Evolutionary conservation across 2,888 invertebrate genomes (phyloP).

Genomic region (Drosophila hamatofila): DNA sequence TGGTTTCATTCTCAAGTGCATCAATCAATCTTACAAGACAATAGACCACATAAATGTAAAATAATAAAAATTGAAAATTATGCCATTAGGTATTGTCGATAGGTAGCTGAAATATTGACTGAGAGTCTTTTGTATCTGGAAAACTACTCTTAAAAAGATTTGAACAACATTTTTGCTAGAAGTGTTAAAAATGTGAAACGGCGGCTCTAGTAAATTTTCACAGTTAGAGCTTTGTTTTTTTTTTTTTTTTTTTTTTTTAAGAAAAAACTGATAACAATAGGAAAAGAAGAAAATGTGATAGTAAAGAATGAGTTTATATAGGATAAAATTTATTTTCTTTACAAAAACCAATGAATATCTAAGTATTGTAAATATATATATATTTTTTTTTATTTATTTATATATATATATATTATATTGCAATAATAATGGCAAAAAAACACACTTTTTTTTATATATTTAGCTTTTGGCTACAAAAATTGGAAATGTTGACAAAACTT

Average conservation of each 20-base stretch:
- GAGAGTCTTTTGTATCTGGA: constrained; percentile 17
- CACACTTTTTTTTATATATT: too few relatives aligned
- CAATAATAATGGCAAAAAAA: too few relatives aligned
- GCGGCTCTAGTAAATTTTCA: neutral
- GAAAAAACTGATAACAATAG: neutral
- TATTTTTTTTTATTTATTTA: neutral
- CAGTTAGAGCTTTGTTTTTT: neutral
- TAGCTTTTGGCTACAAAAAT: too few relatives aligned
- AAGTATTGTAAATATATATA: neutral
- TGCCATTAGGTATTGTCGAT: constrained; percentile 52
- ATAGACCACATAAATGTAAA: constrained; percentile 29
- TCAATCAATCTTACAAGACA: constrained; percentile 66
- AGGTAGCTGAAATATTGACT: constrained; percentile 37
- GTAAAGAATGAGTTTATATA: neutral
- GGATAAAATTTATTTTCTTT: neutral
- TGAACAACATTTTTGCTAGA: neutral
- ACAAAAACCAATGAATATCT: neutral
- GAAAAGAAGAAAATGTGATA: neutral
- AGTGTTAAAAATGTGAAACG: neutral
- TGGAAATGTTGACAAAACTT: too few relatives aligned
- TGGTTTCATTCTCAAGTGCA: constrained; percentile 54
- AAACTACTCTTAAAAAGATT: constrained; percentile 4
- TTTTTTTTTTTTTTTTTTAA: neutral
- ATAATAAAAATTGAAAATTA: constrained; percentile 39
- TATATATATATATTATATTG: too few relatives aligned